Evolutionary conservation across 2,113 vertebrate species (phyloP).

Genomic region (Sceloporus undulatus): DNA sequence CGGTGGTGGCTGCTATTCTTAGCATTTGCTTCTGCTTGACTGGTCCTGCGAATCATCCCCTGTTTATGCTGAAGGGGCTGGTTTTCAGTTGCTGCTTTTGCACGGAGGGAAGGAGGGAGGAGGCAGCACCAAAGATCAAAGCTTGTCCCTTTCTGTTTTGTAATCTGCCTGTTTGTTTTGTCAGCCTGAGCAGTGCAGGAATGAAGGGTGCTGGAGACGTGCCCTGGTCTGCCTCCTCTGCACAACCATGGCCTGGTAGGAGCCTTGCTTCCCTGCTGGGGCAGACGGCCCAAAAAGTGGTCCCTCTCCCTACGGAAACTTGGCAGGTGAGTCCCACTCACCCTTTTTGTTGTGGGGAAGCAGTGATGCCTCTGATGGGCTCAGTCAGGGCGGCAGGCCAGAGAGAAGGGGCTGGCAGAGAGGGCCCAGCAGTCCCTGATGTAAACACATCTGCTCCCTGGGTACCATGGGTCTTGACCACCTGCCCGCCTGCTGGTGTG

Average conservation of each 20-base stretch:
- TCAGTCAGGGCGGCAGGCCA: background rate
- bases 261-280: too few relatives aligned
- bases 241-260: too few relatives aligned
- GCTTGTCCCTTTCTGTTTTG: constrained; percentile 55
- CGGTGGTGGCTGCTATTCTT: constrained; percentile 56
- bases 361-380: background rate
- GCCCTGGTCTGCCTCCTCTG: too few relatives aligned
- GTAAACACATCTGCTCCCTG: too few relatives aligned
- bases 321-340: background rate
- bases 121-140: constrained; percentile 47
- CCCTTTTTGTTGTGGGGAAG: background rate
- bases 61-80: constrained; percentile 70
- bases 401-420: background rate
- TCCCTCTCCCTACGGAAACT: background rate
- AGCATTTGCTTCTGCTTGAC: constrained; percentile 61
- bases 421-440: too few relatives aligned
- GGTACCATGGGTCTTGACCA: too few relatives aligned
- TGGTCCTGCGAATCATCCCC: constrained; percentile 62
- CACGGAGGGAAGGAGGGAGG: constrained; percentile 46
- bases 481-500: too few relatives aligned
- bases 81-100: constrained; percentile 43
- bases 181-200: too few relatives aligned
- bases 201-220: too few relatives aligned
- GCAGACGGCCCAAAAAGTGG: too few relatives aligned
- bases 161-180: constrained; percentile 9